These are phyloP conservation scores for Cataglyphis cursor DNA, from an alignment of 2,888 invertebrate species.

Conservation along the genomic window DNA sequence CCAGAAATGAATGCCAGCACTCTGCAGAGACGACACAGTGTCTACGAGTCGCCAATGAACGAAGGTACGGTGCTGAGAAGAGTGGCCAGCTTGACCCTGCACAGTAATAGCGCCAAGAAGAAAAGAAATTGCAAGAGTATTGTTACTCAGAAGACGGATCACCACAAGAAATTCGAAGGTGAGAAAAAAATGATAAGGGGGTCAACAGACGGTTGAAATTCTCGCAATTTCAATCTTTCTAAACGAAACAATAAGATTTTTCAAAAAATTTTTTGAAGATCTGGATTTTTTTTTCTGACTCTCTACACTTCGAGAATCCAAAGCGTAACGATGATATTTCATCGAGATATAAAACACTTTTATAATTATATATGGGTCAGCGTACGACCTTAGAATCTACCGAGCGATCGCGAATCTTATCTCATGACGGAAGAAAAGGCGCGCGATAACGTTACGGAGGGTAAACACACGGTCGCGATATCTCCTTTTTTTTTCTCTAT, in stretches of 20 bases:
- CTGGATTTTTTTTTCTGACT: neutral
- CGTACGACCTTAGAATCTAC: slow-evolving; percentile 88
- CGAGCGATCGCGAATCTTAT: slow-evolving; percentile 37
- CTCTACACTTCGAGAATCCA: neutral
- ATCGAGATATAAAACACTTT: neutral
- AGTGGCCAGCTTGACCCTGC: slow-evolving; percentile 94
- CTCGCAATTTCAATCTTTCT: neutral
- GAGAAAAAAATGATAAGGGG: neutral
- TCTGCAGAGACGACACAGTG: slow-evolving; percentile 85
- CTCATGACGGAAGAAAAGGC: slow-evolving; percentile 46
- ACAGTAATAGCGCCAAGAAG: slow-evolving; percentile 90
- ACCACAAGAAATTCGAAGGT: slow-evolving; percentile 24
- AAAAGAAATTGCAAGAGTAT: slow-evolving; percentile 79
- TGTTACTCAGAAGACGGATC: neutral
- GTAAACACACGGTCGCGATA: slow-evolving; percentile 17
- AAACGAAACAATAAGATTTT: neutral
- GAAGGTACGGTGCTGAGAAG: slow-evolving; percentile 92
- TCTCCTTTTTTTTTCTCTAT: neutral
- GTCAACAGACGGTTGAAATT: neutral
- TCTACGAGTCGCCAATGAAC: slow-evolving; percentile 87
- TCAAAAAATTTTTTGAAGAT: neutral
- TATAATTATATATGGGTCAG: slow-evolving; percentile 84
- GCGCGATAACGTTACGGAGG: slow-evolving; percentile 33
- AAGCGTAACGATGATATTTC: neutral
- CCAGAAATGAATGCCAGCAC: neutral